These are phyloP conservation scores for Steinernema carpocapsae DNA, from an alignment of 2,888 invertebrate species.

Conservation along the genomic window DNA sequence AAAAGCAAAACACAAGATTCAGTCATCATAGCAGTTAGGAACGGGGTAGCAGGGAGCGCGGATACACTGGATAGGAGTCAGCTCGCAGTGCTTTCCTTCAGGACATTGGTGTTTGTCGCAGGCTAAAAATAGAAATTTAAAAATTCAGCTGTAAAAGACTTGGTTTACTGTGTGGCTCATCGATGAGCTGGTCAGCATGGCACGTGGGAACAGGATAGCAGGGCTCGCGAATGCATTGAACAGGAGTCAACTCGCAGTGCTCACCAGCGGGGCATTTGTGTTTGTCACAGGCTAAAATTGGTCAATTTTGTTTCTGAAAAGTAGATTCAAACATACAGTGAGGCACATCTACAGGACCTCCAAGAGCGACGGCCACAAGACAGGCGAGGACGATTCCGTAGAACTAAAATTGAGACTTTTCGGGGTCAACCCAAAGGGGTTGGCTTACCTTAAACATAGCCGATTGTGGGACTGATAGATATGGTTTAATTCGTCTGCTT, in stretches of 20 bases:
- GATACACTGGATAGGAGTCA: constrained; percentile 1
- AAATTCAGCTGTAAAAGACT: not conserved
- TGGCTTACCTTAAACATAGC: not conserved
- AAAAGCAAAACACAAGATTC: too few species aligned
- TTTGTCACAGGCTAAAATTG: not conserved
- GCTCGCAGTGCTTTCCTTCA: constrained; percentile 19
- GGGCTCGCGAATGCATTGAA: constrained; percentile 3
- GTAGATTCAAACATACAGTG: not conserved
- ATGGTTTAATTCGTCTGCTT: not conserved
- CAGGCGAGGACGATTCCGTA: not conserved
- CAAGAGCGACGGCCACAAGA: not conserved
- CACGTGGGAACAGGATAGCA: constrained; percentile 14
- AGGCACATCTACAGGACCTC: not conserved
- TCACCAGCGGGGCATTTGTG: constrained; percentile 18
- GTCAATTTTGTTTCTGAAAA: too few species aligned
- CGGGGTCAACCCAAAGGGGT: not conserved
- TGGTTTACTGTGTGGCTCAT: not conserved
- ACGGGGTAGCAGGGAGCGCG: constrained; percentile 24
- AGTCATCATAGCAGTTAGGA: too few species aligned
- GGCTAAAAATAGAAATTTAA: not conserved
- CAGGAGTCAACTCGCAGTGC: not conserved
- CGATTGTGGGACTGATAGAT: not conserved
- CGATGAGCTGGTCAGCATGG: not conserved
- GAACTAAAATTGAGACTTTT: not conserved
- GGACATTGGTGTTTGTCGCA: not conserved